phyloP scores from a whole-genome alignment of 2,888 invertebrate species.

The Agrenia bidenticulata region DNA sequence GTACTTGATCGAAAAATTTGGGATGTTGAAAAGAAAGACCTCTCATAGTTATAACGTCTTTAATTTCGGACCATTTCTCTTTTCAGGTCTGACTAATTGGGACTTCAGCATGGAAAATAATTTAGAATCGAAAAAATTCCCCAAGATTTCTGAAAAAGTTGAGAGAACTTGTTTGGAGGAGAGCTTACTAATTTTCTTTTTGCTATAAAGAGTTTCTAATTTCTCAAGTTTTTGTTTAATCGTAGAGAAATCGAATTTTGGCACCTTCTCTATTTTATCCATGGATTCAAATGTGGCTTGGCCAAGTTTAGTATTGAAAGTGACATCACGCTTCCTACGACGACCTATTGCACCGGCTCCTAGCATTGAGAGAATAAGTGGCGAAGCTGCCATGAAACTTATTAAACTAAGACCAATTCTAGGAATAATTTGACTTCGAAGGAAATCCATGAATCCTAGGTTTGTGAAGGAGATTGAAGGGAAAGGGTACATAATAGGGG shows the following conservation, averaged over 20 bases:
- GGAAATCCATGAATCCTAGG: slow-evolving; percentile 50
- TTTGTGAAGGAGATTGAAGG: slow-evolving; percentile 43
- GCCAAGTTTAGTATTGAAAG: slow-evolving; percentile 17
- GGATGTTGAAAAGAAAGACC: no score
- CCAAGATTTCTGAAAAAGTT: background rate
- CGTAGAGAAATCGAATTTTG: slow-evolving; percentile 35
- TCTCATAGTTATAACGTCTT: no score
- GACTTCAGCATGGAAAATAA: slow-evolving; percentile 11
- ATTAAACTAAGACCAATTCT: slow-evolving; percentile 48
- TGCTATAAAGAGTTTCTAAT: background rate
- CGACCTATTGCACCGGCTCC: slow-evolving; percentile 43
- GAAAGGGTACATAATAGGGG: slow-evolving; percentile 35
- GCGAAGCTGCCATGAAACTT: slow-evolving; percentile 52
- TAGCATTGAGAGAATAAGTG: slow-evolving; percentile 44
- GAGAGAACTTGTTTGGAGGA: slow-evolving; percentile 14
- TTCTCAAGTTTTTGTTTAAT: slow-evolving; percentile 37
- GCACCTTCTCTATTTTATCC: background rate
- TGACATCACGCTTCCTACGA: slow-evolving; percentile 37
- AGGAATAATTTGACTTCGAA: slow-evolving; percentile 50
- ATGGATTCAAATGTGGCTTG: slow-evolving; percentile 23
- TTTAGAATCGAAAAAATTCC: background rate
- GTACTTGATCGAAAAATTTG: no score
- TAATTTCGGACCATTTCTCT: no score
- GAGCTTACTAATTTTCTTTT: slow-evolving; percentile 21
- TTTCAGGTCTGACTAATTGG: background rate